These are phyloP conservation scores for Zapornia atra DNA, from an alignment of 2,113 vertebrate species.

Conservation along the genomic window DNA sequence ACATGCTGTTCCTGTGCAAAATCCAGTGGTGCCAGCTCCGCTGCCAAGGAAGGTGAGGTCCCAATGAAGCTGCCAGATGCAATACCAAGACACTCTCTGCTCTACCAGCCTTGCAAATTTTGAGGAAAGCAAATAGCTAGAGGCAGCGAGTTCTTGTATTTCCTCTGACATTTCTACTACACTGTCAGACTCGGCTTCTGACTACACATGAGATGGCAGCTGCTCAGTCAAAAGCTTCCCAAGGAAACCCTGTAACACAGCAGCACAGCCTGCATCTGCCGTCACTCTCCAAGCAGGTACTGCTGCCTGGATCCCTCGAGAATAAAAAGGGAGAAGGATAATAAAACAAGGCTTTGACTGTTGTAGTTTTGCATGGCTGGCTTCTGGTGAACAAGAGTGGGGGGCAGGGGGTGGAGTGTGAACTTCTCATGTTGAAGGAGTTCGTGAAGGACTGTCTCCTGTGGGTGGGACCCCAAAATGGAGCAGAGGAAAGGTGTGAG, in stretches of 20 bases:
- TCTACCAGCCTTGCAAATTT: background rate
- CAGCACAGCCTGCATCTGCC: background rate
- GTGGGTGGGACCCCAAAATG: too few species aligned
- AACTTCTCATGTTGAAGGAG: too few species aligned
- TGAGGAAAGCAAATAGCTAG: constrained; percentile 22
- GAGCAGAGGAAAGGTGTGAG: too few species aligned
- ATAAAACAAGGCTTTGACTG: background rate
- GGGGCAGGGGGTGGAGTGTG: too few species aligned
- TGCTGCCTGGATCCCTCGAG: background rate
- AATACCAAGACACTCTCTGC: background rate
- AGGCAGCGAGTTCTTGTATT: background rate
- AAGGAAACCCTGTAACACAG: background rate
- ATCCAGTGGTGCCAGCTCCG: background rate
- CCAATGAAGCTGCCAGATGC: background rate
- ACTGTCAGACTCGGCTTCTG: background rate
- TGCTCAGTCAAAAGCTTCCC: background rate
- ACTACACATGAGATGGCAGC: background rate
- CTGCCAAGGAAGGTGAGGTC: background rate
- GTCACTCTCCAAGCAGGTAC: background rate
- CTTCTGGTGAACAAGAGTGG: too few species aligned
- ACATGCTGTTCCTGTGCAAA: background rate
- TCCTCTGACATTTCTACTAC: background rate
- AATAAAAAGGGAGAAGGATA: background rate
- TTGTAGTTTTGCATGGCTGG: too few species aligned
- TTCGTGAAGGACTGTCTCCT: too few species aligned